Evolutionary conservation across 2,888 invertebrate species (phyloP), one percentile per base, ranked within the genome.

Genomic region (Melanargia galathea): DNA sequence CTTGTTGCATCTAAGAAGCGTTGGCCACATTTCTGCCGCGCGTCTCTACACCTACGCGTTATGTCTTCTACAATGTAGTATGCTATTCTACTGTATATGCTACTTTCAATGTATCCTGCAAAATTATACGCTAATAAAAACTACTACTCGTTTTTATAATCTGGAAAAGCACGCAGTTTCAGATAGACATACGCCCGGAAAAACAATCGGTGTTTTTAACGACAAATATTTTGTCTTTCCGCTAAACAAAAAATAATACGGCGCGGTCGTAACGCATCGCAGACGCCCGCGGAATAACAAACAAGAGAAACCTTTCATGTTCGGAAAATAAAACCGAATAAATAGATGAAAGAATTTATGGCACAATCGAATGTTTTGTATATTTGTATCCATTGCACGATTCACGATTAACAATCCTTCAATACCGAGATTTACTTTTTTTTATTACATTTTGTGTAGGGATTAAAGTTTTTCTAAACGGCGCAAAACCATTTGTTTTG

Each of bases 361-460:
- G 63, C 38, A 48, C 33, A 52, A 58, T 63, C 24, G 54, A 63
- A 48, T 51, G 24, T 22, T 58, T 55, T 43, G 55, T 55, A 40
- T 63, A 54, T 59, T 54, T 59, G 54, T 62, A 45, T 62, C 40
- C 26, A 52, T 38, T 58, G 22, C 20, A 43, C 24, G 20, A 22
- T 40, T 43, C n/a, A n/a, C n/a, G n/a, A n/a, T n/a, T n/a, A n/a
- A 18, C 22, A 49, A 54, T 46, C 40, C 45, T 33, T 33, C 49
- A 48, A 51, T 16, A n/a, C 33, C 11, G 45, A 35, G 40, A 51
- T 57, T 35, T 33, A 11, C 35, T 6, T 52, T 52, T 26, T n/a
- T 51, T 16, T 5, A 24, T 6, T 22, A 20, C 3, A 3, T 22
- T 20, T 45, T 45, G 11, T 45, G 18, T 45, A 45, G 8, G 20